Conservation (phyloP, 2,113 vertebrate species). For the Notiomystis cincta region DNA sequence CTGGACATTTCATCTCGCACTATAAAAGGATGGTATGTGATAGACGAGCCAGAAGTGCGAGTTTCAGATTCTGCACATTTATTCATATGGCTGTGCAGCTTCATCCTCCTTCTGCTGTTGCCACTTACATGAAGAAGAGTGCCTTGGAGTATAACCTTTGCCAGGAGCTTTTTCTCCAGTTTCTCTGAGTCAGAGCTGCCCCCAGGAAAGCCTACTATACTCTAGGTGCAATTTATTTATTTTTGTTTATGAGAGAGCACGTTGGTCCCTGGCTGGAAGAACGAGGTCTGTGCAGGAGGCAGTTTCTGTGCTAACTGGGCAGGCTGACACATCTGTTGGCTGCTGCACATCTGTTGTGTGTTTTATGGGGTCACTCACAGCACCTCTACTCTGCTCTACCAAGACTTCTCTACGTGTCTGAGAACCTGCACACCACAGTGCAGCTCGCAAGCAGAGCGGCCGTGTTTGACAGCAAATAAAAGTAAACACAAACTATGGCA, state of each 20-base stretch:
- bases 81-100: neutral
- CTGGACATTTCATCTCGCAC: neutral
- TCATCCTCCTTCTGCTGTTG: neutral
- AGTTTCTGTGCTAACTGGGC: neutral
- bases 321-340: neutral
- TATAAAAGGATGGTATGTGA: neutral
- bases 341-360: neutral
- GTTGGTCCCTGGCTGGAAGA: neutral
- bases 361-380: neutral
- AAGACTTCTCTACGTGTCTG: neutral
- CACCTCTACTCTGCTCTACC: neutral
- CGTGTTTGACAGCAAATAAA: conserved; percentile 22
- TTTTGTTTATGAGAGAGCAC: neutral
- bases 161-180: neutral
- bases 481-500: neutral
- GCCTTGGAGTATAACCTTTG: neutral
- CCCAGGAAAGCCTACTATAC: neutral
- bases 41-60: neutral
- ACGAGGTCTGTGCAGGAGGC: fast-evolving
- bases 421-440: neutral
- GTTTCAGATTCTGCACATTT: neutral
- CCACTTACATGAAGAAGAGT: neutral
- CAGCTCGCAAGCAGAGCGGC: neutral
- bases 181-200: neutral
- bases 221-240: neutral